phyloP scores from a whole-genome alignment of 1,140 invertebrate genomes.

The Paracyclopina nana region DNA sequence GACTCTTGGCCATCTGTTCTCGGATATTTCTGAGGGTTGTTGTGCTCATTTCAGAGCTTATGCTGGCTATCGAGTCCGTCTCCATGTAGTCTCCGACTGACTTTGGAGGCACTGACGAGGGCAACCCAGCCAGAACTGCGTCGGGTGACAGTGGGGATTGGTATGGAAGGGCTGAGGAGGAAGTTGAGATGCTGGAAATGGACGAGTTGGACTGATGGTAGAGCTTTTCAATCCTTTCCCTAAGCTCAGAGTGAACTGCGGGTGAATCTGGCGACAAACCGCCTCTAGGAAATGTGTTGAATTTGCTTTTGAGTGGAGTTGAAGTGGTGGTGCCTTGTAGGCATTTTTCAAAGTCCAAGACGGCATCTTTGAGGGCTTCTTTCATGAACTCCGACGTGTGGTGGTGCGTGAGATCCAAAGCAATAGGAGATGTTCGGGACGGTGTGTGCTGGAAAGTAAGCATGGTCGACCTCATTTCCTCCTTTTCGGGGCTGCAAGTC shows the following conservation, averaged over 20 bases:
- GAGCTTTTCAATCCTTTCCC: too few species aligned
- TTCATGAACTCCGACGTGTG: constrained; percentile 2
- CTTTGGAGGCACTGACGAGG: too few species aligned
- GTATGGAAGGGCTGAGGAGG: constrained; percentile 6
- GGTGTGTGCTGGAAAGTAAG: not conserved
- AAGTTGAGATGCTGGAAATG: constrained; percentile 10
- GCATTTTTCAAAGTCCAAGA: constrained; percentile 1
- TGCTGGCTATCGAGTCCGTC: constrained; percentile 10
- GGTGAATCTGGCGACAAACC: not conserved
- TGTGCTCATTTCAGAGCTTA: constrained; percentile 16
- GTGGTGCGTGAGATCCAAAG: not conserved
- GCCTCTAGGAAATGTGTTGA: constrained; percentile 4
- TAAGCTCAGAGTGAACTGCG: not conserved
- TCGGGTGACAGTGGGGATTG: not conserved
- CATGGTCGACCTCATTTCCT: not conserved
- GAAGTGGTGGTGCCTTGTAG: not conserved
- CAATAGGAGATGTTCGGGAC: not conserved
- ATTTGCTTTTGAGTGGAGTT: not conserved
- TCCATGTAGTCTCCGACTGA: constrained; percentile 1
- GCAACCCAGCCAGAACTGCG: not conserved
- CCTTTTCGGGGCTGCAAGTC: not conserved
- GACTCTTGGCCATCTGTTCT: constrained; percentile 16
- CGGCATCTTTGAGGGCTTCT: constrained; percentile 10
- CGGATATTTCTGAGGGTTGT: constrained; percentile 11
- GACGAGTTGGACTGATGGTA: constrained; percentile 12